Percentiles rank a stretch among this genome's conserved stretches.
Evolutionary conservation across 2,113 vertebrate species (phyloP).

Genomic region (Fregata magnificens): DNA sequence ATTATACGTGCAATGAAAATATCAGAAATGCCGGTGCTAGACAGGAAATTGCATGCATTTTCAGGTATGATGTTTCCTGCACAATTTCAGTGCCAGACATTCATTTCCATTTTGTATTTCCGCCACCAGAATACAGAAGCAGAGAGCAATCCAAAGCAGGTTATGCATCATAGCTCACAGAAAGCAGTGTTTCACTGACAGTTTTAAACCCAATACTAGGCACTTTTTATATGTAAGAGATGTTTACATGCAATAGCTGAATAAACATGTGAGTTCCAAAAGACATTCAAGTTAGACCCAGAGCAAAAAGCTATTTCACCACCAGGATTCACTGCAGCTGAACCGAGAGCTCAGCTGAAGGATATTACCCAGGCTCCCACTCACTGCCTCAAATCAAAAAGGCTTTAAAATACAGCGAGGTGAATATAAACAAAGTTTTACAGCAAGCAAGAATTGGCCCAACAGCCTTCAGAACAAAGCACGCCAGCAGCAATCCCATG

Average conservation of each 20-base stretch:
- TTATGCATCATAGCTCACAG: not conserved
- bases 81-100: not conserved
- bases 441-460: not conserved
- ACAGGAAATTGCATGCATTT: conserved; percentile 28
- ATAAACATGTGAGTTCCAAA: not conserved
- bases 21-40: not conserved
- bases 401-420: not conserved
- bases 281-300: not conserved
- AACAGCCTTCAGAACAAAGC: not conserved
- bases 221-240: not conserved
- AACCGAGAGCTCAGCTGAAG: not conserved
- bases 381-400: not conserved
- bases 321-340: not conserved
- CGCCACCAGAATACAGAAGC: conserved; percentile 11
- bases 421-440: not conserved
- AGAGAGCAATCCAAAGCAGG: not conserved
- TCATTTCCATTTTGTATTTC: conserved; percentile 19
- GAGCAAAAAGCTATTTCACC: not conserved
- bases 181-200: not conserved
- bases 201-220: not conserved
- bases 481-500: fast-evolving
- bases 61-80: conserved; percentile 4
- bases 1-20: not conserved
- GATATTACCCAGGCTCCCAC: not conserved
- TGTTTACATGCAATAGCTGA: not conserved